phyloP scores from a whole-genome alignment of 2,113 vertebrate species.

The Scomber japonicus region DNA sequence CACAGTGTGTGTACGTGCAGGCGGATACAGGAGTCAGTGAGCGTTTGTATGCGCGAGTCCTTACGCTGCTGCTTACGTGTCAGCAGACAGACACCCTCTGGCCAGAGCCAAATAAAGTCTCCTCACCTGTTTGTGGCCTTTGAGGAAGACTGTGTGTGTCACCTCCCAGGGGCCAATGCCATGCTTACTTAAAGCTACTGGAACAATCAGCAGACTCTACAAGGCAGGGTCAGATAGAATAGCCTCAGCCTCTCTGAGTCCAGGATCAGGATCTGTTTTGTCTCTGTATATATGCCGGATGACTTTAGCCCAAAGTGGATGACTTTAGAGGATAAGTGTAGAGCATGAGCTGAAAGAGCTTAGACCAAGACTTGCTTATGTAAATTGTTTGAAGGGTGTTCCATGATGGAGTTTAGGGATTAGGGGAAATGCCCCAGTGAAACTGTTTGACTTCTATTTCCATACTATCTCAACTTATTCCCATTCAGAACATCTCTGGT shows the following conservation, averaged over 20 bases:
- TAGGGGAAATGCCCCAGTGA: constrained; percentile 8
- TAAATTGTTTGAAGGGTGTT: constrained; percentile 49
- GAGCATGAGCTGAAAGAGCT: constrained; percentile 39
- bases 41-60: constrained; percentile 13
- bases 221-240: constrained; percentile 63
- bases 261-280: constrained; percentile 56
- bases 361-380: constrained; percentile 41
- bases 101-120: constrained; percentile 79
- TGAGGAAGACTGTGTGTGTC: constrained; percentile 77
- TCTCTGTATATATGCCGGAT: constrained; percentile 42
- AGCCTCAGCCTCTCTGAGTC: constrained; percentile 44
- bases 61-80: constrained; percentile 48
- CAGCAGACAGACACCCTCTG: constrained; percentile 70
- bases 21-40: neutral
- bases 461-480: neutral
- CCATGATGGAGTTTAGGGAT: constrained; percentile 40
- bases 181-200: constrained; percentile 68
- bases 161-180: constrained; percentile 76
- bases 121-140: constrained; percentile 81
- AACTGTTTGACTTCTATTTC: constrained; percentile 36
- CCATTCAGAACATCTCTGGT: constrained; percentile 19
- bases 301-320: constrained; percentile 43
- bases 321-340: constrained; percentile 49
- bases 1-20: neutral
- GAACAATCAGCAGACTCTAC: constrained; percentile 73